Evolutionary conservation across 92 coral and sea anemone genomes (phyloP).

Genomic region (Blastomussa wellsi): DNA sequence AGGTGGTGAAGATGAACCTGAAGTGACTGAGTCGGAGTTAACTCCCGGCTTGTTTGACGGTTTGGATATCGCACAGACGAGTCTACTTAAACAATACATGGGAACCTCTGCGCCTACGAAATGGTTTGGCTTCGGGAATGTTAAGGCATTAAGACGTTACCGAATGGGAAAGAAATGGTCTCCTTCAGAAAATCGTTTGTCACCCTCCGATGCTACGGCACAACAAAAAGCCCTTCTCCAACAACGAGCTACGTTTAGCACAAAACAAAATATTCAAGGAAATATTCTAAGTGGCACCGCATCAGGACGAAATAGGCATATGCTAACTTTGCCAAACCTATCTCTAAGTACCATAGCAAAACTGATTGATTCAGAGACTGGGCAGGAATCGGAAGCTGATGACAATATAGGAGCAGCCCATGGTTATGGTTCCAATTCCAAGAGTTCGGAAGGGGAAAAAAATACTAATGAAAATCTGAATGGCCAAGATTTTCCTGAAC

Average conservation of each 20-base stretch:
- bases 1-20: background rate
- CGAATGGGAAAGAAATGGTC: background rate
- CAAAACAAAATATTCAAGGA: background rate
- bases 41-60: slow-evolving; percentile 22
- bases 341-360: slow-evolving; percentile 20
- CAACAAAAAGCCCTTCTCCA: slow-evolving; percentile 8
- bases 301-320: background rate
- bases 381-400: background rate
- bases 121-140: background rate
- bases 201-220: background rate
- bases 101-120: background rate
- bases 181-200: background rate
- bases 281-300: background rate
- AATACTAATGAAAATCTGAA: background rate
- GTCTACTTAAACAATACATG: slow-evolving; percentile 12
- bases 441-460: background rate
- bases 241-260: slow-evolving; percentile 14
- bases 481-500: background rate
- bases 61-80: slow-evolving; percentile 15
- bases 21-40: background rate
- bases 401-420: background rate
- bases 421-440: background rate
- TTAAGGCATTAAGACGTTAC: background rate
- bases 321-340: slow-evolving; percentile 2
- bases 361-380: slow-evolving; percentile 6